Evolutionary conservation across 2,797 vertebrate genomes (phyloP), one percentile per base, ranked within the genome.

Genomic region (Anas acuta): DNA sequence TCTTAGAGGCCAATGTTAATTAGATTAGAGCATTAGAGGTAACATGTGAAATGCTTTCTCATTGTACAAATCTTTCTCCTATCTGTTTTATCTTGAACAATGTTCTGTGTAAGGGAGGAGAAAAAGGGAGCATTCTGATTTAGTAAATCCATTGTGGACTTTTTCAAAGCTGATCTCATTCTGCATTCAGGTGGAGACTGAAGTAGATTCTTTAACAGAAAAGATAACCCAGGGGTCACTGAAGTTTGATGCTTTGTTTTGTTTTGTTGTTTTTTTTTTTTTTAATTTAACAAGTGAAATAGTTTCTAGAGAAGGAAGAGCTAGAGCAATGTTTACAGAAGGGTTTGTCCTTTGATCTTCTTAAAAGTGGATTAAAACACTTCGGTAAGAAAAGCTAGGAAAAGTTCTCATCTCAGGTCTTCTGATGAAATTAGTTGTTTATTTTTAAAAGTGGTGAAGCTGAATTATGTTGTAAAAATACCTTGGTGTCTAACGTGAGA

Each of bases 251-350:
- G 64, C 17, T 89, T 93, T 78, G 37, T 10, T 93, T 92, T 81
- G 10, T 2, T 65, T 41, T 15, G 3, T 41, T 41, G 39, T 15
- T 41, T 41, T 6, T 16, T 41, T 41, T 16, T 43, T 57, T 76
- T 39, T 39, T 61, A 84, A 64, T 30, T 87, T 79, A 57, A 56
- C 19, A 73, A 43, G 22, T 72, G 33, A 54, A 74, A 53, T 62
- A 56, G 80, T 84, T 79, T 75, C n/a, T 89, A n/a, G 35, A 17
- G 57, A 87, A 67, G 62, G 74, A 88, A 92, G 53, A 71, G 32
- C 72, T 90, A 86, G 56, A 64, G 70, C 65, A 39, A 90, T 64
- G 9, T 88, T 95, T 90, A 53, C 60, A n/a, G 39, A 88, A 91
- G 60, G 13, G 13, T 37, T 81, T 94, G 88, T 87, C 57, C 71